These are phyloP conservation scores for Pteruthius melanotis DNA, from an alignment of 2,113 vertebrate genomes.

Conservation along the genomic window DNA sequence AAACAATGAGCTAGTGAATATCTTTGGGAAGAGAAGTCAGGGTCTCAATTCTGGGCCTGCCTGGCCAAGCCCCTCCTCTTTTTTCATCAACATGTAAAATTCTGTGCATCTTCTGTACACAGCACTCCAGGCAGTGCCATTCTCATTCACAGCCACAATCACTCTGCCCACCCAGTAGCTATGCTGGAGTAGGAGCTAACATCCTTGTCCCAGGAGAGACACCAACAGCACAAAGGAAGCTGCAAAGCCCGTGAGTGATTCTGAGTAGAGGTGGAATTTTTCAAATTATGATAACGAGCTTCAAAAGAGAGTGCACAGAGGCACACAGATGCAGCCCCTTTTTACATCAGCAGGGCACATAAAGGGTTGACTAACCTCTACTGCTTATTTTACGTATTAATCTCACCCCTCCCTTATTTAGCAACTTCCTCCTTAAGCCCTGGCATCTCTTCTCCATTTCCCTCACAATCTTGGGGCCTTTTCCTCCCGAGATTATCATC, in stretches of 20 bases:
- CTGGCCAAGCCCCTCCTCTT: background rate
- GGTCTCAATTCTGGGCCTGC: background rate
- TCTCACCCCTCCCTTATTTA: conserved; percentile 3
- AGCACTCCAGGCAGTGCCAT: background rate
- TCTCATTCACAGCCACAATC: background rate
- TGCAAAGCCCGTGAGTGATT: background rate
- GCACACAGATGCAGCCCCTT: background rate
- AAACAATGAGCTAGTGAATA: background rate
- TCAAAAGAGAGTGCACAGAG: background rate
- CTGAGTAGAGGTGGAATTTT: background rate
- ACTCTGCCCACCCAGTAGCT: background rate
- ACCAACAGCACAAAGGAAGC: background rate
- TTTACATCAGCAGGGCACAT: background rate
- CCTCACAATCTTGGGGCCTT: background rate
- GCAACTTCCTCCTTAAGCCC: background rate
- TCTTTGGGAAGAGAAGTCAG: background rate
- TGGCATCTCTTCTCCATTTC: conserved; percentile 13
- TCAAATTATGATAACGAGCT: background rate
- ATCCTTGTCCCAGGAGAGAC: background rate
- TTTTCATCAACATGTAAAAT: background rate
- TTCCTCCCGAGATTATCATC: background rate
- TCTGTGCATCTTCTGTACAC: background rate
- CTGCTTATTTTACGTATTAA: background rate
- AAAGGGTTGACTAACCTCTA: background rate
- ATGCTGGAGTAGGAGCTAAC: background rate